A percentile compares a stretch with the other conserved stretches of the same genome.
These are phyloP conservation scores for Falcaria lacertinaria DNA, from an alignment of 2,888 invertebrate species.

Conservation along the genomic window DNA sequence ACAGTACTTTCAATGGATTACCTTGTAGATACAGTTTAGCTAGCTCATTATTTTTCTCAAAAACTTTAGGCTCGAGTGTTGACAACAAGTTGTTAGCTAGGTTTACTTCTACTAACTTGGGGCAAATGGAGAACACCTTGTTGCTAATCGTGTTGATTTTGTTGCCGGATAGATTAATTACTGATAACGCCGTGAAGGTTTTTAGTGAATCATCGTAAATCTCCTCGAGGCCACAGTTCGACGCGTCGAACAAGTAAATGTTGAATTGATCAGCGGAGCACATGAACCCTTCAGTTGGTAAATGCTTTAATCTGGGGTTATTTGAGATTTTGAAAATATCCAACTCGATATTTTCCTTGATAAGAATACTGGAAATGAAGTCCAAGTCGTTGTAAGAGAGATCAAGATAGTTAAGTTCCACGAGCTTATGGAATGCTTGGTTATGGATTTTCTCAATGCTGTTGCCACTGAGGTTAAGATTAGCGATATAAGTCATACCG, in stretches of 20 bases:
- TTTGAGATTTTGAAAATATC: constrained; percentile 85
- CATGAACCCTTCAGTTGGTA: constrained; percentile 84
- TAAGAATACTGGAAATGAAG: constrained; percentile 83
- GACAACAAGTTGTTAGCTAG: constrained; percentile 85
- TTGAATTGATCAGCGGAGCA: constrained; percentile 80
- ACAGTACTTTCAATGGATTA: constrained; percentile 84
- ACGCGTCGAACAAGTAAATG: constrained; percentile 85
- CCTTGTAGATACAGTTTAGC: constrained; percentile 84
- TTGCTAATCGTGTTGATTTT: constrained; percentile 77
- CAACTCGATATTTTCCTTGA: constrained; percentile 84
- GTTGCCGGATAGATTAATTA: constrained; percentile 84
- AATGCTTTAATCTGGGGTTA: constrained; percentile 82
- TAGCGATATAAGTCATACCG: constrained; percentile 81
- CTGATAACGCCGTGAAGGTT: constrained; percentile 84
- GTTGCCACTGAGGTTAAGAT: constrained; percentile 85
- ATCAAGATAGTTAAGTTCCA: constrained; percentile 84
- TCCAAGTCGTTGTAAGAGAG: constrained; percentile 86
- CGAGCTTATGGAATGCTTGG: constrained; percentile 83
- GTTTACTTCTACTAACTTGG: constrained; percentile 84
- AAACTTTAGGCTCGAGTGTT: constrained; percentile 81
- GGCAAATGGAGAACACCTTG: constrained; percentile 75
- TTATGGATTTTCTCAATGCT: constrained; percentile 83
- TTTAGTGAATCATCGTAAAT: constrained; percentile 83
- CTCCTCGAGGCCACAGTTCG: constrained; percentile 84
- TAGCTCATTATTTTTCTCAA: constrained; percentile 83